Evolutionary conservation across 2,888 invertebrate genomes (phyloP).

Genomic region (Celastrina argiolus): DNA sequence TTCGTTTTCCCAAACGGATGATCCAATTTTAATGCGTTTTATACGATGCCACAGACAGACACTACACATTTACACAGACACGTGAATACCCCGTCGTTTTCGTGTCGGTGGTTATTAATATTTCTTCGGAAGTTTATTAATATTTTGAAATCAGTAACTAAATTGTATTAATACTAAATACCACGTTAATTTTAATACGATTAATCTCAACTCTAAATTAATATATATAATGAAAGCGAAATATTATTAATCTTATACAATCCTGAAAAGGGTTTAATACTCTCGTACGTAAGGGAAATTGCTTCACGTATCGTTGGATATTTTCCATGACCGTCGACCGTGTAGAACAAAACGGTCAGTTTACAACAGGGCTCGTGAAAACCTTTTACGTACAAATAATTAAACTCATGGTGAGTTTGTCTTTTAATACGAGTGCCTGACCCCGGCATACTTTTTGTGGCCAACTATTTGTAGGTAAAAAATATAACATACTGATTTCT

Average conservation of each 20-base stretch:
- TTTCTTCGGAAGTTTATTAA: too few relatives aligned
- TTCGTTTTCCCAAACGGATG: too few relatives aligned
- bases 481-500: too few relatives aligned
- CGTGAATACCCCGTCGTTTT: too few relatives aligned
- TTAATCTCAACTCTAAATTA: not conserved
- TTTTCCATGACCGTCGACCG: not conserved
- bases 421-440: too few relatives aligned
- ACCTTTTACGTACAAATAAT: conserved; percentile 2
- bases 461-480: too few relatives aligned
- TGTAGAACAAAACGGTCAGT: not conserved
- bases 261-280: not conserved
- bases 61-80: too few relatives aligned
- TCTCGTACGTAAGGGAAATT: not conserved
- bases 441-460: too few relatives aligned
- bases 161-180: not conserved
- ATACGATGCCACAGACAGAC: too few relatives aligned
- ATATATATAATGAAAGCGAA: not conserved
- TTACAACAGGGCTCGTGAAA: not conserved
- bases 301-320: not conserved
- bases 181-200: not conserved
- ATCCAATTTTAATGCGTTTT: too few relatives aligned
- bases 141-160: too few relatives aligned
- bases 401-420: not conserved
- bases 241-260: not conserved
- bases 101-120: too few relatives aligned